Conservation (phyloP, 1,140 invertebrate species). For the Eumeta japonica region DNA sequence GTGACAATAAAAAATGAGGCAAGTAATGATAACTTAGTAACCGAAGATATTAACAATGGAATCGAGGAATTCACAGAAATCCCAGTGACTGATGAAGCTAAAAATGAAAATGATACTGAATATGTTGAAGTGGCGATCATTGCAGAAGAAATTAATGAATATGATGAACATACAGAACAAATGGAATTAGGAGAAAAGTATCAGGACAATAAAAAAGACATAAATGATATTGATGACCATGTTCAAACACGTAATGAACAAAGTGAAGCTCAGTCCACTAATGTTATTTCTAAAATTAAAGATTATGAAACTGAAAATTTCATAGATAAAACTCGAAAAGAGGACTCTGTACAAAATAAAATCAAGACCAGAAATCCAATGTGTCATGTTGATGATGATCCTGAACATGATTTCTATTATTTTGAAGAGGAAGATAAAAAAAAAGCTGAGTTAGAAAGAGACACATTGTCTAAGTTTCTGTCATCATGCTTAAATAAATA, state of each 20-base stretch:
- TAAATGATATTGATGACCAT: too few relatives aligned
- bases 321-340: slow-evolving; percentile 10
- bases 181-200: slow-evolving; percentile 8
- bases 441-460: slow-evolving; percentile 31
- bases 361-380: too few relatives aligned
- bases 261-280: background rate
- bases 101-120: slow-evolving; percentile 15
- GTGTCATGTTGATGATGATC: too few relatives aligned
- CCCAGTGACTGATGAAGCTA: slow-evolving; percentile 5
- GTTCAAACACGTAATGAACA: too few relatives aligned
- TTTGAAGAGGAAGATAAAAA: slow-evolving; percentile 39
- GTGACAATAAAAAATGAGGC: slow-evolving; percentile 3
- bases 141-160: slow-evolving; percentile 27
- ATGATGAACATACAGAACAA: slow-evolving; percentile 16
- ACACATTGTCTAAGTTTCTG: slow-evolving; percentile 26
- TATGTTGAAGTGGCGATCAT: slow-evolving; percentile 31
- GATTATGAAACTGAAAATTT: slow-evolving; percentile 3
- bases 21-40: too few relatives aligned
- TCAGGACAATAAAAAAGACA: too few relatives aligned
- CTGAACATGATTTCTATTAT: too few relatives aligned
- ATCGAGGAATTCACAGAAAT: slow-evolving; percentile 9
- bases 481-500: slow-evolving; percentile 19
- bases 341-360: too few relatives aligned
- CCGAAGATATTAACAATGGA: too few relatives aligned
- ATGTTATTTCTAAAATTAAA: background rate